Evolutionary conservation across 2,888 invertebrate species (phyloP), one percentile per base, ranked within the genome.

Genomic region (Diaphora mendica): DNA sequence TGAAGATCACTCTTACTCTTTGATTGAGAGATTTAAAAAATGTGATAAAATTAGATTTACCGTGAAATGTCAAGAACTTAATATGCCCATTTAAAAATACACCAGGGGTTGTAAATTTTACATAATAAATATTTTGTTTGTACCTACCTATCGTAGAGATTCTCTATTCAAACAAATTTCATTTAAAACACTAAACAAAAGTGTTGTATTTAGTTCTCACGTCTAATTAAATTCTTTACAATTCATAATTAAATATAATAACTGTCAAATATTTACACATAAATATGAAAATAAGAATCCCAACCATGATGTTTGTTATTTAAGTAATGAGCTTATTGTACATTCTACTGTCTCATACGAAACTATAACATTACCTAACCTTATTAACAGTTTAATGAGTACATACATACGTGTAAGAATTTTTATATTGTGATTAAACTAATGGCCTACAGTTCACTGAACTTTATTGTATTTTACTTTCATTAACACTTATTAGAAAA

Each of bases 211-310:
- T 64, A 67, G 64, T 75, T 75, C 75, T 70, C 75, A 75, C 75
- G 72, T 70, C 30, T 42, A 73, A 72, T 73, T 76, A 15, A 59
- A 68, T 73, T 79, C 42, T 26, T 70, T 39, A 81, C 81, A 79
- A 76, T 77, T 72, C 69, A n/a, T 72, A 64, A 70, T 76, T 74
- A 80, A 69, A 62, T 64, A 62, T 71, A 66, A 72, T 69, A 74
- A 62, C 70, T 76, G 72, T 72, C 68, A 69, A 71, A 68, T 74
- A 74, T 70, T 44, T 76, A 68, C n/a, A 39, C 48, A 70, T 64
- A 62, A 72, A 39, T 70, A 68, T 68, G 72, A 67, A 64, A 33
- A 64, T 59, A 75, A 65, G 44, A 71, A 72, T 70, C 33, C 26
- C 62, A 64, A 66, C 72, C 30, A 70, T 67, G 65, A 48, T 72